Percentiles rank a stretch among this genome's conserved stretches.
Evolutionary conservation across 1,140 invertebrate species (phyloP).

Genomic region (Acromyrmex echinatior): DNA sequence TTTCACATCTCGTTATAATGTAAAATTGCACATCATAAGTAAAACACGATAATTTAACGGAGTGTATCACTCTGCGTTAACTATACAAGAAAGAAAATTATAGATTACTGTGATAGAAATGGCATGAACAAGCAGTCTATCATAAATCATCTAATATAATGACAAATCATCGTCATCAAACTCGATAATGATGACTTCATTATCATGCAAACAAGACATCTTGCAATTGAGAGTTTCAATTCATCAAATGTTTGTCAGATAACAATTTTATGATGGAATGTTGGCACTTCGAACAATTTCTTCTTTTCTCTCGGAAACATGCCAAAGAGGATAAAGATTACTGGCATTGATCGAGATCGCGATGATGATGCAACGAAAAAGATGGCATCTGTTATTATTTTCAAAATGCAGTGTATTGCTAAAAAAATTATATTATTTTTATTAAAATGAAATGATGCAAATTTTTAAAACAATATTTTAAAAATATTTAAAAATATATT

Average conservation of each 20-base stretch:
- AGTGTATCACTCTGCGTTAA: background rate
- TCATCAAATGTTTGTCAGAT: constrained; percentile 18
- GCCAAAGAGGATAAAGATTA: background rate
- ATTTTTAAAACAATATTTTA: background rate
- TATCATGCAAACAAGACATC: constrained; percentile 20
- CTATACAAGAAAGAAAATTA: background rate
- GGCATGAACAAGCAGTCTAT: background rate
- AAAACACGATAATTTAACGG: background rate
- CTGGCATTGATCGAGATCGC: background rate
- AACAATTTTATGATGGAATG: constrained; percentile 42
- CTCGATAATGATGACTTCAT: constrained; percentile 34
- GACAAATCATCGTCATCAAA: background rate
- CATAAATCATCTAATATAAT: background rate
- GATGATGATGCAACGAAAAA: background rate
- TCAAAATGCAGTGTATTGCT: background rate
- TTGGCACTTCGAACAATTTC: background rate
- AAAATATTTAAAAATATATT: background rate
- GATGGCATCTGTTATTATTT: background rate
- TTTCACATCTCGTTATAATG: background rate
- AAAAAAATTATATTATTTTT: background rate
- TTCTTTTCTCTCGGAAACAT: constrained; percentile 7
- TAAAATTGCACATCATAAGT: background rate
- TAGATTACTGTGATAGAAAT: background rate
- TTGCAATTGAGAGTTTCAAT: constrained; percentile 7
- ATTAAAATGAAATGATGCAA: background rate